Conservation (phyloP, 2,888 invertebrate genomes). For the Volucella inanis region DNA sequence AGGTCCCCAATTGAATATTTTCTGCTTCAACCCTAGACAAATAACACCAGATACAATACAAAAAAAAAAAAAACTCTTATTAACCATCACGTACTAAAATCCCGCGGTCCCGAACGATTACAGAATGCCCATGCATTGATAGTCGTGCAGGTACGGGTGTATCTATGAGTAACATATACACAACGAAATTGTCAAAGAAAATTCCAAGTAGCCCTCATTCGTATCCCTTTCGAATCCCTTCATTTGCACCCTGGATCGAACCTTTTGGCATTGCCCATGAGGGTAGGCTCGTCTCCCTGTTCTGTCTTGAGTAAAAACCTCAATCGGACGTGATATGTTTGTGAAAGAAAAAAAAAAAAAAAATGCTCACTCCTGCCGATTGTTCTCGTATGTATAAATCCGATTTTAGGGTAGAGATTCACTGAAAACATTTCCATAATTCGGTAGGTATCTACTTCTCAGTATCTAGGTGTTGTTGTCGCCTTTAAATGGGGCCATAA, state of each 20-base stretch:
- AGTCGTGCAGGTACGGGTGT: neutral
- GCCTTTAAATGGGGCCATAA: neutral
- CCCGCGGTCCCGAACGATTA: slow-evolving; percentile 68
- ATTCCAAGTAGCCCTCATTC: slow-evolving; percentile 58
- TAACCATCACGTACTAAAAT: slow-evolving; percentile 66
- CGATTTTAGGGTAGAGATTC: slow-evolving; percentile 5
- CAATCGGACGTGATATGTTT: slow-evolving; percentile 71
- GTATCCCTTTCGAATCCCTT: slow-evolving; percentile 49
- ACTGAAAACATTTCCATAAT: slow-evolving; percentile 8
- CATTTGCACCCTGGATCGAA: slow-evolving; percentile 4
- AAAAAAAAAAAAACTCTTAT: slow-evolving; percentile 24
- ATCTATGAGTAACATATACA: slow-evolving; percentile 36
- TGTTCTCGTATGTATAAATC: slow-evolving; percentile 52
- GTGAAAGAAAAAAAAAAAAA: slow-evolving; percentile 64
- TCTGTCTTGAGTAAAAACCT: slow-evolving; percentile 44
- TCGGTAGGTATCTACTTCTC: neutral
- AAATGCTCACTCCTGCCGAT: slow-evolving; percentile 60
- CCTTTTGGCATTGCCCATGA: neutral
- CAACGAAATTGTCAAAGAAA: slow-evolving; percentile 54
- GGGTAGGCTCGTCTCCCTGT: slow-evolving; percentile 1
- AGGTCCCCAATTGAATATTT: slow-evolving; percentile 13
- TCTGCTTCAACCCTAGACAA: slow-evolving; percentile 33
- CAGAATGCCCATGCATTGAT: slow-evolving; percentile 32
- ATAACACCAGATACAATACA: slow-evolving; percentile 65
- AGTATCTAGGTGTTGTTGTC: slow-evolving; percentile 20